These are phyloP conservation scores for Anableps anableps DNA, from an alignment of 2,797 vertebrate species.

Conservation along the genomic window DNA sequence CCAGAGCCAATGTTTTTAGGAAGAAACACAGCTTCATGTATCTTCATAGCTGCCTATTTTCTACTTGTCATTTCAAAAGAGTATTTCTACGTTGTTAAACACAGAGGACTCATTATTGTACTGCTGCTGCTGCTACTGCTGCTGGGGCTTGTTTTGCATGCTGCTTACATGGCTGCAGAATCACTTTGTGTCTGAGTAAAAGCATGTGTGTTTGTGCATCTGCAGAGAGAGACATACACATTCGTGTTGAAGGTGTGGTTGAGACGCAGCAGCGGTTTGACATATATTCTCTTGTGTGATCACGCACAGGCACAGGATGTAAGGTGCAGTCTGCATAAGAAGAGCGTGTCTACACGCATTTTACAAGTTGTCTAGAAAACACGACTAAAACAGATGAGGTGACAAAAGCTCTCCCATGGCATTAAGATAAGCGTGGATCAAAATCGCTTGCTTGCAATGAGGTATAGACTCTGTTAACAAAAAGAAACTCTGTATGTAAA, in stretches of 20 bases:
- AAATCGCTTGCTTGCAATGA: constrained; percentile 6
- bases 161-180: constrained; percentile 34
- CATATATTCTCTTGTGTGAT: constrained; percentile 63
- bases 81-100: constrained; percentile 31
- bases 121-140: constrained; percentile 23
- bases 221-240: constrained; percentile 37
- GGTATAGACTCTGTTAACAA: constrained; percentile 3
- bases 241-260: constrained; percentile 55
- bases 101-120: constrained; percentile 22
- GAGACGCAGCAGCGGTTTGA: constrained; percentile 67
- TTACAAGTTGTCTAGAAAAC: constrained; percentile 40
- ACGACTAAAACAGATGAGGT: constrained; percentile 18
- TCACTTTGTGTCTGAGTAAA: not conserved
- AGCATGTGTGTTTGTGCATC: constrained; percentile 31
- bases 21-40: constrained; percentile 14
- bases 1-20: constrained; percentile 30
- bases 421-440: constrained; percentile 15
- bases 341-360: constrained; percentile 51
- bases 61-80: constrained; percentile 45
- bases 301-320: constrained; percentile 64
- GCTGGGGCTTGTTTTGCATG: constrained; percentile 36
- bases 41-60: constrained; percentile 49
- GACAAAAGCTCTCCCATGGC: constrained; percentile 23
- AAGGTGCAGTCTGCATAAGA: constrained; percentile 44
- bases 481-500: not conserved